Conservation (phyloP, 2,113 vertebrate species). For the Psammodynastes pulverulentus region DNA sequence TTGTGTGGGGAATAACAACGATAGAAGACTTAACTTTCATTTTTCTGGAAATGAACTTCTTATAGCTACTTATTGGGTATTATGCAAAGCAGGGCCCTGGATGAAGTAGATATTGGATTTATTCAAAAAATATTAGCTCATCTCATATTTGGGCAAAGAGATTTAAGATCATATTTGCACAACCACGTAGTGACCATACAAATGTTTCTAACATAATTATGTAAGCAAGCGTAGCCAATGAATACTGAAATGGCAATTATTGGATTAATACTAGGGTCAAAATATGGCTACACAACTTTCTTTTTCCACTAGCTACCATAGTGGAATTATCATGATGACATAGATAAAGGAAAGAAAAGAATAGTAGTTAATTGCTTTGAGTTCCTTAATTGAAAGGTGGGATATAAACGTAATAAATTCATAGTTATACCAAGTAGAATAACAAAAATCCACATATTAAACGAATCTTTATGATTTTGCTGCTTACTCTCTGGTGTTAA, state of each 20-base stretch:
- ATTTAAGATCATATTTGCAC: background rate
- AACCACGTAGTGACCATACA: background rate
- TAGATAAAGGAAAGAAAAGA: background rate
- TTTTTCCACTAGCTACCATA: background rate
- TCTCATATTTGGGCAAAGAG: background rate
- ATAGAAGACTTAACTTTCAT: background rate
- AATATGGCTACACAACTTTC: background rate
- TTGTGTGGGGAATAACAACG: too few relatives aligned
- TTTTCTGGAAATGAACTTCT: background rate
- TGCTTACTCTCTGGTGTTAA: background rate
- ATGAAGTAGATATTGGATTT: background rate
- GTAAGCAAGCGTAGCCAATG: background rate
- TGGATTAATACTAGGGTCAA: background rate
- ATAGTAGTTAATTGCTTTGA: background rate
- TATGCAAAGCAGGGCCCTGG: background rate
- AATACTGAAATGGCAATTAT: background rate
- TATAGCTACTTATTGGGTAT: background rate
- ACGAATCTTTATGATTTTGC: background rate
- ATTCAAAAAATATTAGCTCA: background rate
- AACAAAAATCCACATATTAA: background rate
- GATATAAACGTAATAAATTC: background rate
- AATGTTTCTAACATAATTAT: background rate
- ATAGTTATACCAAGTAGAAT: background rate
- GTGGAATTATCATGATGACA: background rate
- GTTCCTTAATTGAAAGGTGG: background rate